Conservation (phyloP, 2,113 vertebrate species). For the Hydrolagus affinis region DNA sequence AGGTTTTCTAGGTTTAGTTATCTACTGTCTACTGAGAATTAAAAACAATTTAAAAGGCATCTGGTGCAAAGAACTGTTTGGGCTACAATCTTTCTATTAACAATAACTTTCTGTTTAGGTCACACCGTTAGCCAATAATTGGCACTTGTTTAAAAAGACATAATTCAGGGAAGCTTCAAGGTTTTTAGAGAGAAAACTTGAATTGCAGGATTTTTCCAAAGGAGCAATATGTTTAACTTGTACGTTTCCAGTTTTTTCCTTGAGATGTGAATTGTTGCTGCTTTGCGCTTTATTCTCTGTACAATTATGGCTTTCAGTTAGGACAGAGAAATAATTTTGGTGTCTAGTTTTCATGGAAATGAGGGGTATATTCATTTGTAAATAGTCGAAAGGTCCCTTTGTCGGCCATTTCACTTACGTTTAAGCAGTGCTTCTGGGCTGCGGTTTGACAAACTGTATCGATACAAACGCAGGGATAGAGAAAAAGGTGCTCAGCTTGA, state of each 20-base stretch:
- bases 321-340: no score
- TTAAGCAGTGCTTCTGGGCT: no score
- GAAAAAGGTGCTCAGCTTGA: no score
- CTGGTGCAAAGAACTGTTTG: constrained; percentile 69
- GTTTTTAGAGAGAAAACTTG: constrained; percentile 55
- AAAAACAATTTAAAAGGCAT: constrained; percentile 81
- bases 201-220: constrained; percentile 52
- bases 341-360: no score
- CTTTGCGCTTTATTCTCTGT: not conserved
- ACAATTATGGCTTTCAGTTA: not conserved
- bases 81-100: constrained; percentile 54
- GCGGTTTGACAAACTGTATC: no score
- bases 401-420: not conserved
- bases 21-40: constrained; percentile 75
- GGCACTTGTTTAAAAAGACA: constrained; percentile 74
- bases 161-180: constrained; percentile 55
- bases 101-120: constrained; percentile 73
- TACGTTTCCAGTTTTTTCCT: not conserved
- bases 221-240: constrained; percentile 38
- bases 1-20: constrained; percentile 65
- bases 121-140: constrained; percentile 80
- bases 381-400: not conserved
- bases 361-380: no score
- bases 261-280: not conserved
- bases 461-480: no score